These are phyloP conservation scores for Plebejus anna DNA, from an alignment of 2,888 invertebrate genomes.

Conservation along the genomic window DNA sequence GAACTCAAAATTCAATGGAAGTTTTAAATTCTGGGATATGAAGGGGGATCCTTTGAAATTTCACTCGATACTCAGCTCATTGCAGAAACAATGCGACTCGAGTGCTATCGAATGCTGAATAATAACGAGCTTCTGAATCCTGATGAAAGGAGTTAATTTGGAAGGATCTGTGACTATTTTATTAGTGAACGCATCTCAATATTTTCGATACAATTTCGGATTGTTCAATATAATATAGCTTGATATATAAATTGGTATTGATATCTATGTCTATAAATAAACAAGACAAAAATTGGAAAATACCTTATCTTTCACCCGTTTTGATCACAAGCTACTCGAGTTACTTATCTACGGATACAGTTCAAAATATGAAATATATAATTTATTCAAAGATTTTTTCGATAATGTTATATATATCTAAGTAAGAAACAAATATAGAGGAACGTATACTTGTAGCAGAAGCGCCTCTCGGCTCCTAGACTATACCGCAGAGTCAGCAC, in stretches of 20 bases:
- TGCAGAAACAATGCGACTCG: neutral
- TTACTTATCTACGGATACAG: too few relatives aligned
- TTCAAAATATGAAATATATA: too few relatives aligned
- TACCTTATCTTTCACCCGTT: too few relatives aligned
- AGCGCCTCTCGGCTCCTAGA: neutral
- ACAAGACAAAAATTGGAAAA: neutral
- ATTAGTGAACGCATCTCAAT: neutral
- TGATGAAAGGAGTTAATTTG: conserved; percentile 20
- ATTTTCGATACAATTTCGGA: neutral
- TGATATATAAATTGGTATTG: neutral
- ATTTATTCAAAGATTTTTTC: too few relatives aligned
- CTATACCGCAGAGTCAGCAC: conserved; percentile 6
- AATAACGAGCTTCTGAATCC: conserved; percentile 6
- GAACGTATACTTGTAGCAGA: neutral
- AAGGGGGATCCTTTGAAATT: neutral
- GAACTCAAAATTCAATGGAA: neutral
- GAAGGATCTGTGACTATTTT: neutral
- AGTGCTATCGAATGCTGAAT: conserved; percentile 9
- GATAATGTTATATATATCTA: too few relatives aligned
- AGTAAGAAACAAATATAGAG: neutral
- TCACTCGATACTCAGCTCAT: neutral
- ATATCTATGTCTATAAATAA: neutral
- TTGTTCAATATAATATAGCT: neutral
- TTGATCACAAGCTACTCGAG: too few relatives aligned
- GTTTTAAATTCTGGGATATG: neutral